These are phyloP conservation scores for Harpegnathos saltator DNA, from an alignment of 1,140 invertebrate genomes.

Conservation along the genomic window DNA sequence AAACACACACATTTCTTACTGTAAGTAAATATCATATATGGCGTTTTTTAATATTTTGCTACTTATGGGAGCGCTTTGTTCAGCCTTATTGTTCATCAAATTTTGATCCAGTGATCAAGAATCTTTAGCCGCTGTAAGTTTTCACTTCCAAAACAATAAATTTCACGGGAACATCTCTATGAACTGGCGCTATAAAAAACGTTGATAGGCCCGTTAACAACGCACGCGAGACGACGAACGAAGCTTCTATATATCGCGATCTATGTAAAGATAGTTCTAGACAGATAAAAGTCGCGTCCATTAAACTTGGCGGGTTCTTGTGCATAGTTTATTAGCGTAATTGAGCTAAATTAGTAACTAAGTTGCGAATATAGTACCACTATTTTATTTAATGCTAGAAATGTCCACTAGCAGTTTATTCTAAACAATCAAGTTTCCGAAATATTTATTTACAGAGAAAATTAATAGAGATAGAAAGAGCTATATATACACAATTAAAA, in stretches of 20 bases:
- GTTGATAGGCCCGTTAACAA: constrained; percentile 37
- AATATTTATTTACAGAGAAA: constrained; percentile 49
- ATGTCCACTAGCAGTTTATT: constrained; percentile 38
- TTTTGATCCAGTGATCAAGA: constrained; percentile 13
- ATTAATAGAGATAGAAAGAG: constrained; percentile 14
- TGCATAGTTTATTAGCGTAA: background rate
- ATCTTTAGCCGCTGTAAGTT: background rate
- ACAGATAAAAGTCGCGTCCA: background rate
- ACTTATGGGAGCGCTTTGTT: background rate
- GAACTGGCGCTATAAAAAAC: background rate
- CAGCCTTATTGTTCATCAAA: constrained; percentile 48
- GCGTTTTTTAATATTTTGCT: constrained; percentile 4
- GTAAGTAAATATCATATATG: constrained; percentile 34
- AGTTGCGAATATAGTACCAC: background rate
- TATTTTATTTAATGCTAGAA: constrained; percentile 21
- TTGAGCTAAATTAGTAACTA: background rate
- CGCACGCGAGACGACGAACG: constrained; percentile 3
- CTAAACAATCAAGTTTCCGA: constrained; percentile 36
- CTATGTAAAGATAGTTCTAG: background rate
- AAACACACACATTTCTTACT: constrained; percentile 31
- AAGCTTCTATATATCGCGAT: constrained; percentile 1
- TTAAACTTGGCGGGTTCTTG: constrained; percentile 15
- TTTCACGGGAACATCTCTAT: background rate
- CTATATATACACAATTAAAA: constrained; percentile 24
- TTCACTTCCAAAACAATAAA: background rate